Conservation (phyloP, 2,797 vertebrate genomes). For the Galago senegalensis region DNA sequence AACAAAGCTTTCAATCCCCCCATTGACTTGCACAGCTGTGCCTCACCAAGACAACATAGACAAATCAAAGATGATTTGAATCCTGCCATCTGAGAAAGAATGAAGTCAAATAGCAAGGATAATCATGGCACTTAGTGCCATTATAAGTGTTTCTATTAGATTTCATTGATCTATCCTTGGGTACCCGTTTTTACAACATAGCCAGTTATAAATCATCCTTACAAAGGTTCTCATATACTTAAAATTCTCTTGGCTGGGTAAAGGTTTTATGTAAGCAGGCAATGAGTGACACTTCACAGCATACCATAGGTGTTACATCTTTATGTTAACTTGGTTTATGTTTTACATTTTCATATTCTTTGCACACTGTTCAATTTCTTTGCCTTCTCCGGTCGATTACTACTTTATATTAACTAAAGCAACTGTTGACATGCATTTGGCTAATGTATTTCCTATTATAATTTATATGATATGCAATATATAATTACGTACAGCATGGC, state of each 20-base stretch:
- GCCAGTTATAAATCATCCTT: background rate
- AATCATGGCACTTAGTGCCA: background rate
- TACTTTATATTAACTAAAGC: background rate
- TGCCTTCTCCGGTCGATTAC: background rate
- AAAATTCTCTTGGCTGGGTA: background rate
- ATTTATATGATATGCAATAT: background rate
- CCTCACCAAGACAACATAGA: background rate
- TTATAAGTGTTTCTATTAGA: background rate
- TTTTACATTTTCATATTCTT: background rate
- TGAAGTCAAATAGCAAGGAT: background rate
- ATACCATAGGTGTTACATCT: background rate
- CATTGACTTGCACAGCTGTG: background rate
- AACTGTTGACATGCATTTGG: background rate
- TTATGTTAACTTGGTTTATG: background rate
- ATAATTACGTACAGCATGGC: background rate
- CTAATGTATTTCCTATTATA: background rate
- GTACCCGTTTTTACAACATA: constrained; percentile 12
- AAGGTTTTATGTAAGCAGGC: background rate
- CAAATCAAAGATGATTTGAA: background rate
- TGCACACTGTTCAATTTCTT: background rate
- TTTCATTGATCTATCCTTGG: background rate
- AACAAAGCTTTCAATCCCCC: constrained; percentile 19
- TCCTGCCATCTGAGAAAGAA: background rate
- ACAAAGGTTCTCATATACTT: background rate
- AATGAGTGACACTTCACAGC: background rate